Evolutionary conservation across 2,888 invertebrate species (phyloP).

Genomic region (Cistogaster globosa): DNA sequence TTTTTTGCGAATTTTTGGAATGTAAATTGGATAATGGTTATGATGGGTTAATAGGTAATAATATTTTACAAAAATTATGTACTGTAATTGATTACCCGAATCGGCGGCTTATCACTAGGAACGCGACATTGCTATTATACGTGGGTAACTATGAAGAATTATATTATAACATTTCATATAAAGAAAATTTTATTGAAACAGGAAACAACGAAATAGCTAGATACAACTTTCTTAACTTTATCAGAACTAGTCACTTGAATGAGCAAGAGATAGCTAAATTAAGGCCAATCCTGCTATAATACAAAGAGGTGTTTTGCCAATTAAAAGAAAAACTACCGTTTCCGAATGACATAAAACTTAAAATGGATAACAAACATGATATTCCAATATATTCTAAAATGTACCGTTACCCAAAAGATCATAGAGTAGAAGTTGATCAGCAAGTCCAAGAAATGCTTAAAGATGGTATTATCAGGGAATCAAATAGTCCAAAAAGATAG

Average conservation of each 20-base stretch:
- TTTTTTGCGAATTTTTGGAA: constrained; percentile 5
- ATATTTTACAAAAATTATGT: not conserved
- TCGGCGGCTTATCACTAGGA: constrained; percentile 3
- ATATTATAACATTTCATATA: not conserved
- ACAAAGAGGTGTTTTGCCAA: not conserved
- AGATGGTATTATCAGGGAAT: not conserved
- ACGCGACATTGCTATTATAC: too few species aligned
- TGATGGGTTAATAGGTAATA: constrained; percentile 20
- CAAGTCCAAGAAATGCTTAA: not conserved
- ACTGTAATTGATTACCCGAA: constrained; percentile 11
- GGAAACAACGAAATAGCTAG: constrained; percentile 1
- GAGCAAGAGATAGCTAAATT: not conserved
- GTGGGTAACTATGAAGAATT: not conserved
- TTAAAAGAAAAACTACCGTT: not conserved
- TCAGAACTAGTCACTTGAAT: not conserved
- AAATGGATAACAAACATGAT: too few species aligned
- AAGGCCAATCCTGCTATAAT: not conserved
- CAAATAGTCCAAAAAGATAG: too few species aligned
- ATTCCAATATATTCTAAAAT: constrained; percentile 9
- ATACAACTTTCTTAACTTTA: not conserved
- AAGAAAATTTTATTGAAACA: not conserved
- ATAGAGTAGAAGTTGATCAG: not conserved
- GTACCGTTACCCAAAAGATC: constrained; percentile 5
- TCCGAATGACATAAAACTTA: not conserved
- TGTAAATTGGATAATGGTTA: not conserved